Evolutionary conservation across 53 echinoderm and acorn worm genomes (phyloP).

Genomic region (Crossaster papposus): DNA sequence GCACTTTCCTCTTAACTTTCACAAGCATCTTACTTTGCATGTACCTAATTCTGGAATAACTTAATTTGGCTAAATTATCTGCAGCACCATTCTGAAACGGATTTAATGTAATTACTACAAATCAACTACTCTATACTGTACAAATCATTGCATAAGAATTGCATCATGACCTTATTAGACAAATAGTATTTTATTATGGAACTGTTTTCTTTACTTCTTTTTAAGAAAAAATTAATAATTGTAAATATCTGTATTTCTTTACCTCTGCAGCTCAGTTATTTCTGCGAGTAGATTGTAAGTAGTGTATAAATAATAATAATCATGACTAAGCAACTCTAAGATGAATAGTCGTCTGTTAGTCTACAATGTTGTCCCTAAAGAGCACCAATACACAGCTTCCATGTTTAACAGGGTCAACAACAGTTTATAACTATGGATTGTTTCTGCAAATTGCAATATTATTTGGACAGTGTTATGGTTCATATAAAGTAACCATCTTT

Average conservation of each 20-base stretch:
- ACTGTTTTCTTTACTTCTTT: not conserved
- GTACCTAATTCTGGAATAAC: too few species aligned
- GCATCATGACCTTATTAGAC: too few species aligned
- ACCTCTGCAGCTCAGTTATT: not conserved
- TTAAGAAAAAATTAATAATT: not conserved
- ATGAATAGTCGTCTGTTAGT: not conserved
- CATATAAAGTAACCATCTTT: not conserved
- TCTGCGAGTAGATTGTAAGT: not conserved
- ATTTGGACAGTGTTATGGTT: constrained; percentile 18
- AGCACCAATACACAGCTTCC: not conserved
- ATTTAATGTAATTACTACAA: too few species aligned
- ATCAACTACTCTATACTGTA: too few species aligned
- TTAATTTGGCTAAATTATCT: too few species aligned
- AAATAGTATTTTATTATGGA: not conserved
- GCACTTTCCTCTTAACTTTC: too few species aligned
- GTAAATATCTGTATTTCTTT: not conserved
- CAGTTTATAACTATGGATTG: not conserved
- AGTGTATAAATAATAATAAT: not conserved
- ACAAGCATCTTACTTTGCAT: too few species aligned
- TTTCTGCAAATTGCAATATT: constrained; percentile 50
- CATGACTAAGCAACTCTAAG: not conserved
- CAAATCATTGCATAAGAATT: too few species aligned
- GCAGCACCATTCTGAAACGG: too few species aligned
- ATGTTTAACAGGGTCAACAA: constrained; percentile 35
- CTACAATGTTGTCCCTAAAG: not conserved